A percentile compares a stretch with the other conserved stretches of the same genome.
Conservation (phyloP, 1,140 invertebrate genomes). For the Brachionus rotundiformis region DNA sequence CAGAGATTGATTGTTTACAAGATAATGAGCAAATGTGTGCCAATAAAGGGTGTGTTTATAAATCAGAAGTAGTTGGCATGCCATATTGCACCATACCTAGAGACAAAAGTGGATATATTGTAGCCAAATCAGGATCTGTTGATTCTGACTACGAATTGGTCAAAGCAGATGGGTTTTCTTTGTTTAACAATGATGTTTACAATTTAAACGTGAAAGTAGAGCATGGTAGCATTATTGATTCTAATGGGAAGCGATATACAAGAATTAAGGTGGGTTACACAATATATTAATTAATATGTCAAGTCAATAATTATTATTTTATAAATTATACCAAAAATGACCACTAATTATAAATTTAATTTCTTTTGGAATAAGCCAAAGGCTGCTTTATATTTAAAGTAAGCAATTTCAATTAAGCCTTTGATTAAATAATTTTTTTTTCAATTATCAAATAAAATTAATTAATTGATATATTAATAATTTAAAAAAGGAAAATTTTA, state of each 20-base stretch:
- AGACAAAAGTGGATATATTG: background rate
- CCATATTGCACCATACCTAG: constrained; percentile 23
- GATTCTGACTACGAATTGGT: background rate
- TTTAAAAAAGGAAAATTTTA: too few relatives aligned
- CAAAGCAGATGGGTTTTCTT: constrained; percentile 5
- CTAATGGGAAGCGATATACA: background rate
- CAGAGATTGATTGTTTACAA: constrained; percentile 40
- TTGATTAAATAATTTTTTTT: too few relatives aligned
- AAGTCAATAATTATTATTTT: too few relatives aligned
- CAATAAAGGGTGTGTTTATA: background rate
- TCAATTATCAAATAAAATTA: too few relatives aligned
- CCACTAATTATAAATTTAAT: too few relatives aligned
- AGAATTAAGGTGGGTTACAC: constrained; percentile 14
- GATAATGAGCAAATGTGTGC: background rate
- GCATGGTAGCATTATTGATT: constrained; percentile 38
- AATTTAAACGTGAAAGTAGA: constrained; percentile 30
- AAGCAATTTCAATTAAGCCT: too few relatives aligned
- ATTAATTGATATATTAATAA: too few relatives aligned
- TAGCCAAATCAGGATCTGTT: background rate
- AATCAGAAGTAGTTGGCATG: background rate
- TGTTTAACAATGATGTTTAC: constrained; percentile 12
- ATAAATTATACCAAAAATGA: too few relatives aligned
- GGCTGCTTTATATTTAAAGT: too few relatives aligned
- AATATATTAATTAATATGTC: too few relatives aligned
- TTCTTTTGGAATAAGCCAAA: too few relatives aligned